Base-by-base conservation (phyloP, 2,888 invertebrate genomes). In the Lasioglossum leucozonium region DNA sequence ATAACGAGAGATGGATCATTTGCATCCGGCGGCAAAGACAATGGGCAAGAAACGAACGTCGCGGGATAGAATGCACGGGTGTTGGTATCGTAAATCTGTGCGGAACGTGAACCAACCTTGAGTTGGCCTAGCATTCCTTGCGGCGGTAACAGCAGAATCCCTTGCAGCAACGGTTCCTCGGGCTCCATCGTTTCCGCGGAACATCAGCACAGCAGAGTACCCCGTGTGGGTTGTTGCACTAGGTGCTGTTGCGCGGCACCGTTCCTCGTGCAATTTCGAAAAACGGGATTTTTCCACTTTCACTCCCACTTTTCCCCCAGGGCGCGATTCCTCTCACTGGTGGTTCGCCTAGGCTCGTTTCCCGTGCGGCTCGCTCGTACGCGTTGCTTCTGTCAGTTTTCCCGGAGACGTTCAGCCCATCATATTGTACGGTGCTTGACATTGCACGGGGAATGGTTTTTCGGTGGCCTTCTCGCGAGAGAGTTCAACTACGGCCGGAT, bases 81-180 rank as follows among this genome's bases (percentile, higher is more conserved):
- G 55, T 55, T n/a, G 55, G 11, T n/a, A 55, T 55, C 22, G n/a
- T 47, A 44, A 16, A 42, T 69, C 62, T 18, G 47, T 34, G 5
- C 91, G 89, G 91, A 96, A 96, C 5, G 97, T 96, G 97, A 97
- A 95, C 97, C 96, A 91, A 97, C 97, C 95, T 97, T 97, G 96
- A 98, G 96, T 94, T 96, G 97, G 92, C 97, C 96, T 92, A 97
- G 96, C 94, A 96, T 96, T 94, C 97, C 97, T 93, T 96, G 96
- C 90, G 98, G 97, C 94, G 98, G 98, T 95, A 98, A 96, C 94
- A 97, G 96, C 93, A 98, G 96, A 96, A 96, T 96, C 94, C 98
- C 98, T 94, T 97, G 96, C 94, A 97, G 96, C 92, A 97, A 96
- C 94, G 97, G 97, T 95, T 97, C 97, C 95, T 97, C 97, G 94